Evolutionary conservation across 2,113 vertebrate species (phyloP).

Genomic region (Chionodraco myersi): DNA sequence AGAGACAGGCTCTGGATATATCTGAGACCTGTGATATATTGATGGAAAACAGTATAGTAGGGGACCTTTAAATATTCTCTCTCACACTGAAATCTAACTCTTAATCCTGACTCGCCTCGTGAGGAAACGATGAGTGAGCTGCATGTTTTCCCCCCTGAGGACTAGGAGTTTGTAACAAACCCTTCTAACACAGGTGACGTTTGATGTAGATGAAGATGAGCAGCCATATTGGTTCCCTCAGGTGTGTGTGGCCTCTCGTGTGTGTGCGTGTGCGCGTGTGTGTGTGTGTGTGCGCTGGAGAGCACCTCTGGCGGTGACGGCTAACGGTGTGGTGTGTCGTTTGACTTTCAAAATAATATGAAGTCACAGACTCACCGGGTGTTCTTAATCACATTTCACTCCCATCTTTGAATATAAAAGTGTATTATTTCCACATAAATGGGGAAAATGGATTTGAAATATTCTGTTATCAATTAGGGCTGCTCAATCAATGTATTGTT

Average conservation of each 20-base stretch:
- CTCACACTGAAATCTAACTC: no score
- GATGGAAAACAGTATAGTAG: no score
- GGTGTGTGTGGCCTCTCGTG: conserved; percentile 85
- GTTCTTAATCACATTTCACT: background rate
- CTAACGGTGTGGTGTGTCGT: conserved; percentile 78
- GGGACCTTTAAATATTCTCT: no score
- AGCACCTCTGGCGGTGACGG: conserved; percentile 79
- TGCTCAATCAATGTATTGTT: no score
- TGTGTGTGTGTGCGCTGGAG: conserved; percentile 39
- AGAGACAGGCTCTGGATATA: no score
- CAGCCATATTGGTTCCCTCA: conserved; percentile 86
- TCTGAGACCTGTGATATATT: no score
- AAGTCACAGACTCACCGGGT: conserved; percentile 40
- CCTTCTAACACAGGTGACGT: conserved; percentile 93
- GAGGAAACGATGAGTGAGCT: conserved; percentile 43
- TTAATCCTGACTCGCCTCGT: background rate
- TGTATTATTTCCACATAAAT: no score
- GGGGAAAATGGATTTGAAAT: no score
- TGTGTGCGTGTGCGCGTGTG: conserved; percentile 34
- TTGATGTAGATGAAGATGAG: conserved; percentile 94
- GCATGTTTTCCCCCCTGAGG: conserved; percentile 61
- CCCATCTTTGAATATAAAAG: no score
- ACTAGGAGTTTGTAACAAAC: conserved; percentile 84
- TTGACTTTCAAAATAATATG: conserved; percentile 23
- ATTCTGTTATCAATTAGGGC: no score